Base-by-base conservation (phyloP, 2,113 vertebrate species). In the Cyrtonyx montezumae region DNA sequence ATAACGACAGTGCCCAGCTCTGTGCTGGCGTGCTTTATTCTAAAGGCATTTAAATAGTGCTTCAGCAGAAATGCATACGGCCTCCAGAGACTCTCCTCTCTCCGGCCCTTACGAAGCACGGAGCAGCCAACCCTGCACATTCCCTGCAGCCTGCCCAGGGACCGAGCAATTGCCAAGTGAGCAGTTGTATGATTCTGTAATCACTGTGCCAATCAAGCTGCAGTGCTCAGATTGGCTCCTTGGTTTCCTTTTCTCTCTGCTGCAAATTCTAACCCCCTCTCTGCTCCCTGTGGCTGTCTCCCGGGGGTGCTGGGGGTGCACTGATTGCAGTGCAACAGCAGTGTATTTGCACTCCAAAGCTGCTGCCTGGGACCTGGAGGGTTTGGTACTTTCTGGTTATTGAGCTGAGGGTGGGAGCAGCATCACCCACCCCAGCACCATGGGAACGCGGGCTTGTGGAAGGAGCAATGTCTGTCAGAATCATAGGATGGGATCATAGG, bases 1-100 rank as follows among this genome's bases (percentile, higher is more conserved):
- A 88, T 49, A 40, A 89, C 65, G 55, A 85, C 89, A 92, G 75
- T 6, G 76, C 89, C 91, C 84, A 81, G 15, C 89, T 89, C 91
- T 56, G 84, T 26, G 82, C 81, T 75, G 61, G 76, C 55, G 89
- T 79, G 55, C 30, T 82, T 91, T 59, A 65, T 49, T 87, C 88
- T 84, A n/a, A 79, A 87, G 81, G 63, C 84, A 79, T 40, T 82
- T n/a, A 32, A 58, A 70, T 23, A 23, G 34, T 69, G 80, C 83
- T 89, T 21, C 22, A 20, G 42, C 37, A 48, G 45, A 45, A 77
- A 79, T 1, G 20, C 15, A 6, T 21, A 46, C 48, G 65, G 68
- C 13, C 66, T 79, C 28, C 3, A 4, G 74, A 73, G n/a, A 18
- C 23, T 5, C 49, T 67, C 79, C 49, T 88, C 34, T 82, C 58